A percentile compares a stretch with the other conserved stretches of the same genome.
phyloP scores from a whole-genome alignment of 1,140 invertebrate species.

The Drosophila insularis region DNA sequence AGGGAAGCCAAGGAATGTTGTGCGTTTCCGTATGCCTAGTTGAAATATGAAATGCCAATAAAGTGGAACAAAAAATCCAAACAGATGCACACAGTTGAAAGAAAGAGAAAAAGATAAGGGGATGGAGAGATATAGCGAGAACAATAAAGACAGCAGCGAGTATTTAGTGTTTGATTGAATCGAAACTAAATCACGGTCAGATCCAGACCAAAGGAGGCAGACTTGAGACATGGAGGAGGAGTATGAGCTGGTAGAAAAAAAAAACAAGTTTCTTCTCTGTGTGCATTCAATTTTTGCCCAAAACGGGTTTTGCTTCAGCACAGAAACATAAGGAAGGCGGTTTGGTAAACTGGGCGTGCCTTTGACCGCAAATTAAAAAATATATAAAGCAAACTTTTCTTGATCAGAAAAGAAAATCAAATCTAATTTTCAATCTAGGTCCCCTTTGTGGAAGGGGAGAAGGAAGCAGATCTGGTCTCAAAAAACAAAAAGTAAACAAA shows the following conservation, averaged over 20 bases:
- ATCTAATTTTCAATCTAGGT: not conserved
- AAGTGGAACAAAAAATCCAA: conserved; percentile 46
- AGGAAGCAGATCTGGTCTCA: not conserved
- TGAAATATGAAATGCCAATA: conserved; percentile 50
- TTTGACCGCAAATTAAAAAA: conserved; percentile 59
- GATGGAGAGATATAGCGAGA: conserved; percentile 23
- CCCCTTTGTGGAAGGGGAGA: too few relatives aligned
- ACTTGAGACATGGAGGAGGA: not conserved
- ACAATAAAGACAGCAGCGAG: conserved; percentile 47
- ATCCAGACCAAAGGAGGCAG: not conserved
- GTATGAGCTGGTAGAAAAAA: conserved; percentile 6
- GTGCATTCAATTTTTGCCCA: conserved; percentile 64
- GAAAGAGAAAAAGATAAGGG: conserved; percentile 32
- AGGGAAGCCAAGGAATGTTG: conserved; percentile 7
- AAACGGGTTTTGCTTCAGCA: conserved; percentile 55
- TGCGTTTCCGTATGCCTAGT: too few relatives aligned
- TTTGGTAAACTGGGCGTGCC: conserved; percentile 54
- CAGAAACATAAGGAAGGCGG: conserved; percentile 9
- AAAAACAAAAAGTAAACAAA: conserved; percentile 50
- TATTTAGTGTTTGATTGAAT: conserved; percentile 36
- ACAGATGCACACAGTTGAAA: too few relatives aligned
- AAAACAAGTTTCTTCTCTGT: conserved; percentile 40
- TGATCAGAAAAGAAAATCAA: not conserved
- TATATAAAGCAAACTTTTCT: not conserved
- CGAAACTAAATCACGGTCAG: conserved; percentile 70